phyloP scores from a whole-genome alignment of 23 tunicate species.

The Pegea sp. region DNA sequence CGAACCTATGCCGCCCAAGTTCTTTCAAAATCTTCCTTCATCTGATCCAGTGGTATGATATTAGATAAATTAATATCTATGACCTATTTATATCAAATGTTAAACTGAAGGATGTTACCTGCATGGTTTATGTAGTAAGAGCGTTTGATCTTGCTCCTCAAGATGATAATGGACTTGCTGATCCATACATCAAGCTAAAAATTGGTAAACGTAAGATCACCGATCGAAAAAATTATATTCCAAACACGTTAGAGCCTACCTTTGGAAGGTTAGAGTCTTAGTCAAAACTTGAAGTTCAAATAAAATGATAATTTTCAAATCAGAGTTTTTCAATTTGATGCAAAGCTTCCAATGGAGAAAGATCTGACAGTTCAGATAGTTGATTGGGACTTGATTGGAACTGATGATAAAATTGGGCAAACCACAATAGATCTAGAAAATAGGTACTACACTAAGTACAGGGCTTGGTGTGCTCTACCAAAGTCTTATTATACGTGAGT shows the following conservation, averaged over 20 bases:
- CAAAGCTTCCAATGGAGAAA: constrained; percentile 70
- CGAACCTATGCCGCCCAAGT: constrained; percentile 30
- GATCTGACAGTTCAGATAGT: constrained; percentile 51
- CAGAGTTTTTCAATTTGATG: constrained; percentile 68
- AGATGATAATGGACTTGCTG: constrained; percentile 78
- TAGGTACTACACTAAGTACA: constrained; percentile 48
- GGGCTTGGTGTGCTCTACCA: constrained; percentile 80
- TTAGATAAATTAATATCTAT: no score
- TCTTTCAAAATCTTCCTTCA: constrained; percentile 33
- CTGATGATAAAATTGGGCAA: constrained; percentile 86
- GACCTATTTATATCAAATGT: no score
- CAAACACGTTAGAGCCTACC: constrained; percentile 62
- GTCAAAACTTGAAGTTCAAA: not conserved
- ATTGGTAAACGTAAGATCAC: constrained; percentile 46
- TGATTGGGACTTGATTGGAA: constrained; percentile 91
- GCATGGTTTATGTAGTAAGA: constrained; percentile 59
- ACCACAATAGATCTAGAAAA: constrained; percentile 73
- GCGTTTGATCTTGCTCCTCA: constrained; percentile 80
- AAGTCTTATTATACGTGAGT: constrained; percentile 62
- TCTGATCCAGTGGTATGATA: constrained; percentile 71
- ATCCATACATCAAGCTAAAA: constrained; percentile 78
- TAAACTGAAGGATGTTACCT: constrained; percentile 72
- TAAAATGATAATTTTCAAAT: not conserved
- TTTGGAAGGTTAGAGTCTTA: constrained; percentile 54
- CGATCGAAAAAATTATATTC: constrained; percentile 51